Base-by-base conservation (phyloP, 1,140 invertebrate species). In the Rhynchophorus ferrugineus region DNA sequence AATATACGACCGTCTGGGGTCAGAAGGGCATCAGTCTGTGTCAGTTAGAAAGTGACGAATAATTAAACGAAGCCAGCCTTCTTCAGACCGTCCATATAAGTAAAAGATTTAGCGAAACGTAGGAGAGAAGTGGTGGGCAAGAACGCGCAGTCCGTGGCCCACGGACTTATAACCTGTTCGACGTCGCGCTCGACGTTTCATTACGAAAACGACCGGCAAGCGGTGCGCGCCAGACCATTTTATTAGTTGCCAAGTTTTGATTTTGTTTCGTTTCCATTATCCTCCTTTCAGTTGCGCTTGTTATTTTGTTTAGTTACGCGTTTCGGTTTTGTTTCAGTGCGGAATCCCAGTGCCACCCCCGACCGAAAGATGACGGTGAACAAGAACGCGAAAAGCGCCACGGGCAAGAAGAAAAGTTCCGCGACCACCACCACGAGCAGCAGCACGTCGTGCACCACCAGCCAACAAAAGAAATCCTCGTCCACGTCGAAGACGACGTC, bases 351-450 rank as follows among this genome's bases (percentile, higher is more conserved):
- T 64, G 57, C 55, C 29, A 57, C 56, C 1, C 13, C n/a, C 18
- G 9, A 57, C 16, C n/a, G n/a, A n/a, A n/a, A n/a, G 13, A 65
- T 67, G 65, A 65, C 63, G 17, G 62, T 66, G 49, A 64, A 61
- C 46, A 68, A 68, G 56, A 57, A 54, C 33, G 59, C 56, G n/a
- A 54, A 59, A 20, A 56, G 43, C 19, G 45, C 61, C 21, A 60
- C 46, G 19, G n/a, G n/a, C n/a, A 66, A 38, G 39, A 61, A 48
- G 49, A 64, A 59, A 48, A 50, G 51, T 17, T 34, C 35, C n/a
- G 16, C 51, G 19, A 48, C 39, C 2, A 45, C 47, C 11, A 43
- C 58, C 35, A 47, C 58, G n/a, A 39, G 55, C n/a, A 62, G 54
- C 34, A 38, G 33, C n/a, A 49, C 55, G 16, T 46, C 55, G n/a